These are phyloP conservation scores for Epizoanthus scotinus DNA, from an alignment of 92 coral and sea anemone genomes.

Conservation along the genomic window DNA sequence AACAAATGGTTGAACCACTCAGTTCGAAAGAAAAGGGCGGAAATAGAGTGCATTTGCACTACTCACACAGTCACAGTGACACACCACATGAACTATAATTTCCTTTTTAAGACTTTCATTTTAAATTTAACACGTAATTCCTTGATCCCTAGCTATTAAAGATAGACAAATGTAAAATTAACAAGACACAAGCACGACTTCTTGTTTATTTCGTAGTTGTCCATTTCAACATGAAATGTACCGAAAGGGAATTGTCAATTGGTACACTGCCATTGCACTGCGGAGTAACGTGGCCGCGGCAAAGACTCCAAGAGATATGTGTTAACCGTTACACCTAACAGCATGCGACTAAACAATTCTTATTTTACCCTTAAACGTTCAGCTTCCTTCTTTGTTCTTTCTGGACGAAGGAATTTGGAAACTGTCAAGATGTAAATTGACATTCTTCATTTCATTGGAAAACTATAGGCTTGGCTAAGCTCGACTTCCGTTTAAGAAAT, in stretches of 20 bases:
- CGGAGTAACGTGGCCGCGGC: not conserved
- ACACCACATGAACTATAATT: conserved; percentile 9
- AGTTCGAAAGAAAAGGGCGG: not conserved
- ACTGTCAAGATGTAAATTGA: not conserved
- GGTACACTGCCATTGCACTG: no score
- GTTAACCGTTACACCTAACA: not conserved
- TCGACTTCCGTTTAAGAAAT: conserved; percentile 33
- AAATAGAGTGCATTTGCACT: not conserved
- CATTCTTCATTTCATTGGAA: conserved; percentile 27
- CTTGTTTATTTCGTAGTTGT: not conserved
- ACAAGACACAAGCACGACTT: not conserved
- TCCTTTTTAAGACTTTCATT: no score
- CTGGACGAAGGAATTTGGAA: conserved; percentile 20
- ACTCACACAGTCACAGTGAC: no score
- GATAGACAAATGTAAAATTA: not conserved
- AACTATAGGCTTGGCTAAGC: not conserved
- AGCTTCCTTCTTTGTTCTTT: conserved; percentile 2
- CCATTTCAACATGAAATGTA: not conserved
- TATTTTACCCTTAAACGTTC: not conserved
- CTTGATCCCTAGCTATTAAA: no score
- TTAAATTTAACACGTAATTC: no score
- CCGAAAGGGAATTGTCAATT: not conserved
- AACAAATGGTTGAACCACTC: not conserved
- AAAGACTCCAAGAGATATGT: not conserved
- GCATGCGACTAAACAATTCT: conserved; percentile 9